Percentiles rank a stretch among this genome's conserved stretches.
Evolutionary conservation across 1,140 invertebrate genomes (phyloP).

Genomic region (Papilio polyxenes): DNA sequence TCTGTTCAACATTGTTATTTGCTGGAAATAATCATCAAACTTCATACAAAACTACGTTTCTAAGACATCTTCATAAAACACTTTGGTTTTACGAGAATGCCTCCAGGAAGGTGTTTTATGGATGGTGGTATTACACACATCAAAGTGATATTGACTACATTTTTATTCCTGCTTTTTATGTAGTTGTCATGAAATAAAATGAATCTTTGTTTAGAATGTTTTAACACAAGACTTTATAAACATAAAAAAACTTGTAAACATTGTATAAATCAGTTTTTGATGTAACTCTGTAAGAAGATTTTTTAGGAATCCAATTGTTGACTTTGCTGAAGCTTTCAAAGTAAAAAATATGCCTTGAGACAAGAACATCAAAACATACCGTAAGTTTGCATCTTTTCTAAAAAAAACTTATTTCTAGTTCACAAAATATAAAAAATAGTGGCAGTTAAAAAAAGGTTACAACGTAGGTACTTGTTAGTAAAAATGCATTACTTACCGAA

Average conservation of each 20-base stretch:
- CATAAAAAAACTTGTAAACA: not conserved
- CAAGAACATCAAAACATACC: not conserved
- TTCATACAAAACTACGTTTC: slow-evolving; percentile 28
- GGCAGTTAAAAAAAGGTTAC: slow-evolving; percentile 44
- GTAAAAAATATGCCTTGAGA: not conserved
- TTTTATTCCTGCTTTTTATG: slow-evolving; percentile 24
- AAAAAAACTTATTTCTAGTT: not conserved
- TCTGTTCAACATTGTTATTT: slow-evolving; percentile 27
- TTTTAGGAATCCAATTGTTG: not conserved
- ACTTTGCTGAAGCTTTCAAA: not conserved
- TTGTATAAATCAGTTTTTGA: too few species aligned
- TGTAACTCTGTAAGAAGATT: too few species aligned
- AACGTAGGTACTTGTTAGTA: slow-evolving; percentile 21
- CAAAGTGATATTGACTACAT: slow-evolving; percentile 27
- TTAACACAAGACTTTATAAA: slow-evolving; percentile 11
- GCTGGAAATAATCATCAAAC: slow-evolving; percentile 24
- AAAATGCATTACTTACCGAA: slow-evolving; percentile 59
- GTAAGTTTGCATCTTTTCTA: not conserved
- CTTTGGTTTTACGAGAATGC: slow-evolving; percentile 32
- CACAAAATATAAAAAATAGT: slow-evolving; percentile 40
- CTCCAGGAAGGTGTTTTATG: slow-evolving; percentile 21
- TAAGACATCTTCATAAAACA: slow-evolving; percentile 29
- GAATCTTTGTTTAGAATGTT: slow-evolving; percentile 9
- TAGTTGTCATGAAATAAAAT: not conserved
- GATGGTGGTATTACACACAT: slow-evolving; percentile 27